Base-by-base conservation (phyloP, 2,888 invertebrate genomes). In the Epistrophe eligans region DNA sequence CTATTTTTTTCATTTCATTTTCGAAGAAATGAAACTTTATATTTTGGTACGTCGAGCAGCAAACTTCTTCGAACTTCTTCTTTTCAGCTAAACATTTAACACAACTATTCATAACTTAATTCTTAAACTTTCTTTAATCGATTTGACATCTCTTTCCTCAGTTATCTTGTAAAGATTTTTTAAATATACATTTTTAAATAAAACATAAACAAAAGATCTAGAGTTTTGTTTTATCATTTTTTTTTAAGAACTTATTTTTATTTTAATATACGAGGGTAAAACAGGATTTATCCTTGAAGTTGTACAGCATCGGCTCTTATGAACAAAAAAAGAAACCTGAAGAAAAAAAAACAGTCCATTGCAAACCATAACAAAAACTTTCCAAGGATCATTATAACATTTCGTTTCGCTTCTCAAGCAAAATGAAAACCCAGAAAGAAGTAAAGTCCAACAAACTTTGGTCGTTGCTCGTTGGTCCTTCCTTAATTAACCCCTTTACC, bases 391-490 rank as follows among this genome's bases (percentile, higher is more conserved):
- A 85, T 85, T 67, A 81, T 67, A 81, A 81, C 67, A 77, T 77
- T 72, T 40, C 70, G 48, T 40, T 57, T 77, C 40, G 35, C 32
- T 57, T 45, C 17, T 66, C 11, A 28, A 38, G 28, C 60, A 73
- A 71, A 55, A 52, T 45, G 70, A 80, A 70, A 77, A 40, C 74
- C 38, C 38, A 60, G 19, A 52, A n/a, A 58, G 72, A 70, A 85
- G 70, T 64, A 73, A 70, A 74, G 81, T 81, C 81, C 77, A 70
- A 81, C 81, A 81, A 85, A 85, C 81, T 85, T 85, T 81, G 64
- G 62, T 43, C 24, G 32, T 85, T 81, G 64, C 43, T 43, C 24
- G 32, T 48, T 48, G 64, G 81, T 70, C 85, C 77, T 77, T 85
- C 64, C 81, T 81, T 85, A 85, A 85, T 85, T 85, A 85, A 85